These are phyloP conservation scores for Orthonevra nobilis DNA, from an alignment of 2,888 invertebrate species.

Conservation along the genomic window DNA sequence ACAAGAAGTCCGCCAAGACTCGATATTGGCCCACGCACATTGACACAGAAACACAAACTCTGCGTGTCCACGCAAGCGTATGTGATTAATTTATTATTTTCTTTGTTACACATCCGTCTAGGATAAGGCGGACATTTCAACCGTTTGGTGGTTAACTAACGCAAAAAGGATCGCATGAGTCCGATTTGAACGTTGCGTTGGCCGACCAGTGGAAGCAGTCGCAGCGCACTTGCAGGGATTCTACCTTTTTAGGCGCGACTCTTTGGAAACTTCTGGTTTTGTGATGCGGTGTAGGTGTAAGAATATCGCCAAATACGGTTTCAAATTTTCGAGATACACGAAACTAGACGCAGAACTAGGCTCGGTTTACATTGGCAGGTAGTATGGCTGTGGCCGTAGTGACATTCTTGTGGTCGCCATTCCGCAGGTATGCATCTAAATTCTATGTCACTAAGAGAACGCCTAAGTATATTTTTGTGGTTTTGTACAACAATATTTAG, in stretches of 20 bases:
- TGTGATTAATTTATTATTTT: conserved; percentile 69
- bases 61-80: conserved; percentile 53
- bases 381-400: conserved; percentile 29
- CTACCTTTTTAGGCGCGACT: too few species aligned
- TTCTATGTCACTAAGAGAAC: too few species aligned
- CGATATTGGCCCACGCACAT: conserved; percentile 44
- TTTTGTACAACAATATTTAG: conserved; percentile 42
- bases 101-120: conserved; percentile 62
- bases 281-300: conserved; percentile 55
- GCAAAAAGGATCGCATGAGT: conserved; percentile 39
- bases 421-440: not conserved
- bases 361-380: conserved; percentile 38
- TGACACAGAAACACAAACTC: conserved; percentile 13
- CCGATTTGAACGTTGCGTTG: too few species aligned
- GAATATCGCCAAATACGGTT: conserved; percentile 62
- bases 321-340: conserved; percentile 32
- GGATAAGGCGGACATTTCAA: conserved; percentile 1
- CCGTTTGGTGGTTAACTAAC: not conserved
- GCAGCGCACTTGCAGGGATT: conserved; percentile 32
- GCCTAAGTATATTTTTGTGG: conserved; percentile 64
- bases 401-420: conserved; percentile 50
- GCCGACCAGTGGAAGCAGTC: conserved; percentile 34
- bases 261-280: conserved; percentile 67
- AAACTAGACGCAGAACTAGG: conserved; percentile 10
- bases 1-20: conserved; percentile 49